These are phyloP conservation scores for Hyla sarda DNA, from an alignment of 2,113 vertebrate genomes.

Conservation along the genomic window DNA sequence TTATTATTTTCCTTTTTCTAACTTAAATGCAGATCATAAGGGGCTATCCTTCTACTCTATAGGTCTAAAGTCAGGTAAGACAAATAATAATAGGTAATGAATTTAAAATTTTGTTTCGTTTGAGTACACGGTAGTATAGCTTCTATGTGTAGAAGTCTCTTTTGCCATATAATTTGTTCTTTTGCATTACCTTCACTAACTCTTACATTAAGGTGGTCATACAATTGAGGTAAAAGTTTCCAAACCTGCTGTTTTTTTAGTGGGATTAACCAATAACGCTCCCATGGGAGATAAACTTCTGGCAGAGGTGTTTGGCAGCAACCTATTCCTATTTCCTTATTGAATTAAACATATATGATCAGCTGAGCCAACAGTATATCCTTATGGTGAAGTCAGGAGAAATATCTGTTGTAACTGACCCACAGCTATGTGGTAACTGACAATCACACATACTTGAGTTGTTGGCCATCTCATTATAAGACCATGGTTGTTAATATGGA, in stretches of 20 bases:
- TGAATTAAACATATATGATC: neutral
- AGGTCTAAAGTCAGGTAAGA: constrained; percentile 77
- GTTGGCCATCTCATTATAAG: too few relatives aligned
- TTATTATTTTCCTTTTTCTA: neutral
- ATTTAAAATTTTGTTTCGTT: neutral
- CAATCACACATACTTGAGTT: too few relatives aligned
- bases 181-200: neutral
- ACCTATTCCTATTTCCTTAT: neutral
- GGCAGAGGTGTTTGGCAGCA: neutral
- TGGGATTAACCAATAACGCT: too few relatives aligned
- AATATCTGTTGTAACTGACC: neutral
- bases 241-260: neutral
- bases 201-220: neutral
- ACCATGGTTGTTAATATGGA: too few relatives aligned
- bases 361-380: neutral
- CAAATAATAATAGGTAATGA: neutral
- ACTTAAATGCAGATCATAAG: constrained; percentile 72
- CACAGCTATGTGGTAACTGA: too few relatives aligned
- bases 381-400: neutral
- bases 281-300: neutral
- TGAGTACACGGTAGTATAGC: too few relatives aligned
- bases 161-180: neutral
- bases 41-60: constrained; percentile 71
- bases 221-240: neutral
- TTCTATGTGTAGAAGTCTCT: neutral